Base-by-base conservation (phyloP, 2,113 vertebrate genomes). In the Muntiacus reevesi region DNA sequence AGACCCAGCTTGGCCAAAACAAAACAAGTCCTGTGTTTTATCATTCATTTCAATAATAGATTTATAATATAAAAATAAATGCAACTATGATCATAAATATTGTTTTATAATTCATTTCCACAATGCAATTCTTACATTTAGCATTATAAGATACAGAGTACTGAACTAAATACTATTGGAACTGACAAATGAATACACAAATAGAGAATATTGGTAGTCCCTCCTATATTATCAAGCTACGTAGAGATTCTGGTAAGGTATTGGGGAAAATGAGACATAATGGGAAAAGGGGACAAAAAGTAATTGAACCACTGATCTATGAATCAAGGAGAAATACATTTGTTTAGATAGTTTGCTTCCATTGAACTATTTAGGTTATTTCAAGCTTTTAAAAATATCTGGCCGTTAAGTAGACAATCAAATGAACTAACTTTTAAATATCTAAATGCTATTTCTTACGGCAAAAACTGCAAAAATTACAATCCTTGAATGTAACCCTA, bases 301-400 rank as follows among this genome's bases (percentile, higher is more conserved):
- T 40, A 90, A 78, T 4, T 33, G 36, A 95, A 50, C 62, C 50
- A 92, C 13, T 88, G 57, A 33, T 95, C n/a, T 54, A 96, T 36
- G 21, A 74, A 84, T 87, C 19, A 82, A 84, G n/a, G 30, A 90
- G 40, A 93, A 74, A 84, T 17, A 52, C 3, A 17, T 47, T 30
- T 71, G 40, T 47, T 47, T 27, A 83, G 33, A 6, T 40, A 12
- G 23, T 47, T 93, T 89, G 67, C 81, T 89, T 87, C 33, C 47
- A 86, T n/a, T 85, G 30, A 95, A 5, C 33, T 82, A 25, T 40
- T 87, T 71, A 60, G 52, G 14, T 60, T 85, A 81, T 85, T 86
- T 89, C 25, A 95, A 83, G 33, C 36, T 87, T 89, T 90, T 79
- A 79, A 94, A 92, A 95, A 54, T 60, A 88, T 11, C 8, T 96